Percentiles rank a stretch among this genome's conserved stretches.
Evolutionary conservation across 1,140 invertebrate genomes (phyloP).

Genomic region (Lycorma delicatula): DNA sequence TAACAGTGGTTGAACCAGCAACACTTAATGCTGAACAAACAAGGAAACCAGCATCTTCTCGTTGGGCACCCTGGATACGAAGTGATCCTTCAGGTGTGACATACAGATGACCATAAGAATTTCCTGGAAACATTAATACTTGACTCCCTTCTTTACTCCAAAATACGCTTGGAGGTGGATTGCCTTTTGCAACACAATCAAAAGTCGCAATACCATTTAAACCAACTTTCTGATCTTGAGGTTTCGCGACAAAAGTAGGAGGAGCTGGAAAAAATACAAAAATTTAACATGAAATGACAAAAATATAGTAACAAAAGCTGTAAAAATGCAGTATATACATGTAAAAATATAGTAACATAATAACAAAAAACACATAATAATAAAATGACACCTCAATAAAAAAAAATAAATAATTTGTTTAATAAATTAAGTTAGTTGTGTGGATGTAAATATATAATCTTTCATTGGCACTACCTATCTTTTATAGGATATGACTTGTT

Average conservation of each 20-base stretch:
- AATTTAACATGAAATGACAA: background rate
- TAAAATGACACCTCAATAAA: background rate
- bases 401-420: background rate
- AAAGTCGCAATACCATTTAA: conserved; percentile 68
- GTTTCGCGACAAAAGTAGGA: conserved; percentile 66
- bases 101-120: conserved; percentile 62
- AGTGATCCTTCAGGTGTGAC: conserved; percentile 67
- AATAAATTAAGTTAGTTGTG: background rate
- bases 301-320: background rate
- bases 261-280: conserved; percentile 46
- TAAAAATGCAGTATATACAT: background rate
- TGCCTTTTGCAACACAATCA: conserved; percentile 73
- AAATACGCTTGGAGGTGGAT: conserved; percentile 75
- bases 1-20: conserved; percentile 69
- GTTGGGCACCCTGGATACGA: conserved; percentile 60
- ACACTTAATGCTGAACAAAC: conserved; percentile 80
- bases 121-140: conserved; percentile 72
- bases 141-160: conserved; percentile 80
- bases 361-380: background rate
- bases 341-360: background rate
- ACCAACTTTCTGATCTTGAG: conserved; percentile 65
- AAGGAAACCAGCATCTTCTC: conserved; percentile 76
- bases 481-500: too few species aligned
- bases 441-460: too few species aligned
- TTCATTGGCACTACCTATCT: too few species aligned